phyloP scores from a whole-genome alignment of 2,888 invertebrate species.

The Altica lythri region DNA sequence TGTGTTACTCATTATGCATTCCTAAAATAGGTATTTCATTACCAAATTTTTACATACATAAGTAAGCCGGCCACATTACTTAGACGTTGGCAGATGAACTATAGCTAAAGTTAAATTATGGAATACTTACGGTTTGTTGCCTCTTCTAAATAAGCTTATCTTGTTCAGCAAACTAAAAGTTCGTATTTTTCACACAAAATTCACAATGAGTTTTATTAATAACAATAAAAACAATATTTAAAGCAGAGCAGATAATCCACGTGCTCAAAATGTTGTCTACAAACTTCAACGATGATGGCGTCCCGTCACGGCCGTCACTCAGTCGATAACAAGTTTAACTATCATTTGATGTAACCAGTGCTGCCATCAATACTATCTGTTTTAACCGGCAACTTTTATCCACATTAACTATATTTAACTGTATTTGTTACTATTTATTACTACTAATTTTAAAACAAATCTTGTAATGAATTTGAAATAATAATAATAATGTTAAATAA shows the following conservation, averaged over 20 bases:
- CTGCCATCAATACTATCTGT: too few species aligned
- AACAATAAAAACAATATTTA: constrained; percentile 36
- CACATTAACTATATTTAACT: too few species aligned
- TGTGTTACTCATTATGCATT: too few species aligned
- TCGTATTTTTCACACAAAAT: constrained; percentile 36
- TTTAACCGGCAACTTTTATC: too few species aligned
- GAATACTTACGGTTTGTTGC: constrained; percentile 46
- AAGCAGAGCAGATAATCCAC: constrained; percentile 59
- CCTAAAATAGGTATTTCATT: constrained; percentile 22
- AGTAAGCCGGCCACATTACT: constrained; percentile 46
- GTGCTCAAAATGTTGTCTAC: constrained; percentile 73
- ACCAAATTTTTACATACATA: constrained; percentile 27
- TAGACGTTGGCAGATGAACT: constrained; percentile 38
- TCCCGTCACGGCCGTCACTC: constrained; percentile 55
- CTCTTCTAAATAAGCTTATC: constrained; percentile 23
- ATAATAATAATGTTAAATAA: too few species aligned
- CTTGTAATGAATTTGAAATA: too few species aligned
- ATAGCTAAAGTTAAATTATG: constrained; percentile 27
- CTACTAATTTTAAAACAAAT: too few species aligned
- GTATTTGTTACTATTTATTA: too few species aligned
- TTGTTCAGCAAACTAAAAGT: constrained; percentile 30
- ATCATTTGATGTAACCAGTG: too few species aligned
- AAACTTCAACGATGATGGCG: constrained; percentile 68
- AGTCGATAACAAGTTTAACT: too few species aligned
- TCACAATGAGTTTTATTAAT: constrained; percentile 31